Percentiles rank a stretch among this genome's conserved stretches.
phyloP scores from a whole-genome alignment of 2,888 invertebrate species.

The Villa cingulata region DNA sequence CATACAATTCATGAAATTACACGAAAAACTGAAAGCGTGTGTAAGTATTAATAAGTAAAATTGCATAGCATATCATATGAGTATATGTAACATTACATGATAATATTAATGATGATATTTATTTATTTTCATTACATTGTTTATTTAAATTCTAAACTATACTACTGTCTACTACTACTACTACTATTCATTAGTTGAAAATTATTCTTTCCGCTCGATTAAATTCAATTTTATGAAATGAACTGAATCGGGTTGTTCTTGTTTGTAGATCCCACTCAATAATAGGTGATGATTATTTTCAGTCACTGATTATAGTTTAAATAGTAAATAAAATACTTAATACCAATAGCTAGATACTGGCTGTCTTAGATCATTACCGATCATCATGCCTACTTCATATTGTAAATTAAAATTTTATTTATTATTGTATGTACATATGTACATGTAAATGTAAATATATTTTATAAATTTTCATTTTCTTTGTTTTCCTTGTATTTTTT shows the following conservation, averaged over 20 bases:
- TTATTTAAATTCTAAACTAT: no score
- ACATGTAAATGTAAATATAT: no score
- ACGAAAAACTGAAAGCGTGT: constrained; percentile 25
- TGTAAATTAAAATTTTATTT: no score
- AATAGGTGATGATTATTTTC: background rate
- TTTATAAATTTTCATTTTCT: no score
- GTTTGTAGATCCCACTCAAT: background rate
- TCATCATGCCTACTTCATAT: no score
- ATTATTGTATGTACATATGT: no score
- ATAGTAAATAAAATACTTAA: no score
- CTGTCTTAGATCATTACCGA: no score
- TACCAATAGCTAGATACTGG: no score
- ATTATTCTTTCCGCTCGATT: constrained; percentile 4
- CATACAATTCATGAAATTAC: constrained; percentile 22
- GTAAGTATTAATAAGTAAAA: constrained; percentile 19
- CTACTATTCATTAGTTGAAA: no score
- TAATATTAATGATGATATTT: background rate
- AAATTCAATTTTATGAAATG: constrained; percentile 3
- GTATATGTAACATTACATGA: background rate
- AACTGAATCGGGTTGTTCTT: no score
- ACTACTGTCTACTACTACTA: no score
- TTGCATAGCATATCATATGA: background rate
- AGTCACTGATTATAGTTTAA: background rate
- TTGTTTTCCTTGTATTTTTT: background rate
- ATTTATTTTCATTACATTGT: background rate